Evolutionary conservation across 2,888 invertebrate genomes (phyloP), one percentile per base, ranked within the genome.

Genomic region (Platycheirus rosarum): DNA sequence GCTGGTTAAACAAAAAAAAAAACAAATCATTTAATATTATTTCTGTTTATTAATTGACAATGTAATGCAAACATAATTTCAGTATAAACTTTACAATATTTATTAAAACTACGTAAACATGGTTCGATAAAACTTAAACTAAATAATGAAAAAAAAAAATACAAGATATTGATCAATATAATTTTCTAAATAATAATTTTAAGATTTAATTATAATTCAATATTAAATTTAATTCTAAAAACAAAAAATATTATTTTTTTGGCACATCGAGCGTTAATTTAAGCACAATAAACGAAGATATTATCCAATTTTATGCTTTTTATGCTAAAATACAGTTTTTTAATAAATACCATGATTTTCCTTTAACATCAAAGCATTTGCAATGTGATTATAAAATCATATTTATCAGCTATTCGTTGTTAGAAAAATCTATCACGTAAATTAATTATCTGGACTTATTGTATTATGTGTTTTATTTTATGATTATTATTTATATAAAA

Each of bases 201-300:
- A n/a, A n/a, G n/a, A n/a, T n/a, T n/a, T n/a, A n/a, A n/a, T n/a
- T n/a, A n/a, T n/a, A 23, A 23, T 23, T 23, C 2, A 23, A 23
- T 4, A 37, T 13, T 55, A 8, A 35, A 55, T 37, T 23, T 4
- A 13, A 55, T 13, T n/a, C 3, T 3, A 11, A 6, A 62, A 46
- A 44, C 11, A 68, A 60, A 66, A 63, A 37, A 42, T 42, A 14
- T 29, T 40, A 49, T 44, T 23, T 44, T 23, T 77, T 82, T 82
- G 77, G 82, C 82, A 82, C 82, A 77, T 68, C 49, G 77, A 73
- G 77, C 62, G 55, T 73, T 66, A 71, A 62, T 62, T 69, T 63
- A 40, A 69, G 18, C 49, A 49, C 35, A 63, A 40, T 48, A 63
- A 13, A 29, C 1, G 16, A 16, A 29, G 1, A 14, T 42, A 55